Percentiles rank a stretch among this genome's conserved stretches.
phyloP scores from a whole-genome alignment of 2,888 invertebrate species.

The Scaeva pyrastri region DNA sequence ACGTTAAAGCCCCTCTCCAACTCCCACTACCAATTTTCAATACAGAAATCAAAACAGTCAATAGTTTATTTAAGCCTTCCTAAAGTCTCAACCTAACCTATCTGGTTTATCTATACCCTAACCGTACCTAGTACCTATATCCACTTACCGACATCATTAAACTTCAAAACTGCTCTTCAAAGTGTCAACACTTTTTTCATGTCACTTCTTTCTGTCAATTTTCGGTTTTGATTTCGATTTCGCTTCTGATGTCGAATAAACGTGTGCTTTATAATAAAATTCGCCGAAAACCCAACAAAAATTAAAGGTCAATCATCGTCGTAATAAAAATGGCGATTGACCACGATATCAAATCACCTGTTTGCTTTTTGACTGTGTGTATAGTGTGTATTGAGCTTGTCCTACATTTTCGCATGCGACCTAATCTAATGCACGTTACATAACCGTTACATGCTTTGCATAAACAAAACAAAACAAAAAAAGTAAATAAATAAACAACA shows the following conservation, averaged over 20 bases:
- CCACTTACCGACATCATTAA: conserved; percentile 22
- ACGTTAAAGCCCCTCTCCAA: not conserved
- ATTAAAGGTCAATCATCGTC: conserved; percentile 52
- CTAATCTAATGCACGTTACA: conserved; percentile 67
- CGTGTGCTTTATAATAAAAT: conserved; percentile 4
- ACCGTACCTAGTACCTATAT: no score
- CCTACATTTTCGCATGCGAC: conserved; percentile 66
- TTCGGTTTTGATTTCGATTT: conserved; percentile 14
- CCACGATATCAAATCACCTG: conserved; percentile 49
- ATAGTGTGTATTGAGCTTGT: not conserved
- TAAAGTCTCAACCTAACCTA: no score
- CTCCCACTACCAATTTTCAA: not conserved
- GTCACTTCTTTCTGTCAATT: not conserved
- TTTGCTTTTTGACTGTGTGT: conserved; percentile 32
- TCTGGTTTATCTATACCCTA: no score
- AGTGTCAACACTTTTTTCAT: conserved; percentile 49
- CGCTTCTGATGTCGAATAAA: conserved; percentile 35
- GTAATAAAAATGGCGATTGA: conserved; percentile 5
- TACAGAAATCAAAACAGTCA: not conserved
- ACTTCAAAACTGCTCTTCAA: conserved; percentile 44
- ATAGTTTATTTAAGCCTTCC: not conserved
- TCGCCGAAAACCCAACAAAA: conserved; percentile 33
- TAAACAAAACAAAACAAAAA: conserved; percentile 31
- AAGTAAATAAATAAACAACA: conserved; percentile 6
- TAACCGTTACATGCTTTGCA: conserved; percentile 72